These are phyloP conservation scores for Leptonema lineaticorne DNA, from an alignment of 1,140 invertebrate genomes.

Conservation along the genomic window DNA sequence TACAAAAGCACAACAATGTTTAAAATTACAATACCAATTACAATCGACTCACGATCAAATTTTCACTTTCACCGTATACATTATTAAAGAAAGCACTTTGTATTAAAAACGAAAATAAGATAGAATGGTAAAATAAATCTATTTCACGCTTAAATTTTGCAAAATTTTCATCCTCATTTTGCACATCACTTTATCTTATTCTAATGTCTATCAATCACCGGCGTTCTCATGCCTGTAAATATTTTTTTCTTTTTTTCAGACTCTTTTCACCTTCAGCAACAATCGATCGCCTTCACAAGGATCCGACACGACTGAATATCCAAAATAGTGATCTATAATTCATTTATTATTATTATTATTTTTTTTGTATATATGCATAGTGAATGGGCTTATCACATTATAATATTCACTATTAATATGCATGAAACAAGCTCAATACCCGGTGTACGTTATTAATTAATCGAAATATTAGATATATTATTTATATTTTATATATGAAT, in stretches of 20 bases:
- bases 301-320: conserved; percentile 6
- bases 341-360: not conserved
- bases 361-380: conserved; percentile 1
- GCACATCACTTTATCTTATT: not conserved
- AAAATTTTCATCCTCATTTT: no score
- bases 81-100: no score
- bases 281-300: not conserved
- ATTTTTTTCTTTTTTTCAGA: conserved; percentile 10
- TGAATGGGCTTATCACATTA: not conserved
- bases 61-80: no score
- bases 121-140: no score
- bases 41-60: no score
- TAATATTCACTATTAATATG: not conserved
- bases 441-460: not conserved
- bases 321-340: conserved; percentile 3
- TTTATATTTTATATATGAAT: not conserved
- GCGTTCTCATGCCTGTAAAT: conserved; percentile 1
- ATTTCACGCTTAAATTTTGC: no score
- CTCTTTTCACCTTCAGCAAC: not conserved
- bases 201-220: conserved; percentile 14
- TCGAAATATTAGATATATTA: not conserved
- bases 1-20: no score
- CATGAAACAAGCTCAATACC: not conserved
- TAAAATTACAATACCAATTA: no score
- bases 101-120: no score